Base-by-base conservation (phyloP, 2,113 vertebrate genomes). In the Passer domesticus region DNA sequence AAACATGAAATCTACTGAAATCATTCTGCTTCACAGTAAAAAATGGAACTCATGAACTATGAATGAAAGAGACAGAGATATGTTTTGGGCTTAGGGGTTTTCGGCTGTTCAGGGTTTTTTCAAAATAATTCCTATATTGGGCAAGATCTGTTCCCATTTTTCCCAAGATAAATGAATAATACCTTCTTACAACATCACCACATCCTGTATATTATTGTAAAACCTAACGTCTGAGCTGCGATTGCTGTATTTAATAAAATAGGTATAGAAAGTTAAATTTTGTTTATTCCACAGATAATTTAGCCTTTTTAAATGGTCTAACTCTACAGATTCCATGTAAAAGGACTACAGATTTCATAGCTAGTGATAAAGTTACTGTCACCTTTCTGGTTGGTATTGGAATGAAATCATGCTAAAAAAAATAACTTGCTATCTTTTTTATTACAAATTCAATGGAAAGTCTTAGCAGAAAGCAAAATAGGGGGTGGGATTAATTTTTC, bases 161-260 rank as follows among this genome's bases (percentile, higher is more conserved):
- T 85, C 69, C 83, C 27, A 78, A 84, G 79, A 93, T 13, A 77
- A 88, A 94, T 88, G 55, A 96, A 94, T 83, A 96, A 86, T 92
- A 68, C 25, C n/a, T 59, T 88, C 37, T 69, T 89, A 81, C 90
- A 83, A 89, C 82, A 91, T 55, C 62, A 75, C 50, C 88, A 89
- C 79, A 93, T 95, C 87, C 92, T 72, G 85, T 46, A 41, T 68
- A 16, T 27, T 68, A 70, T 19, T 67, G 35, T 77, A 78, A 92
- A 94, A 56, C 7, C 27, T 47, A 77, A 69, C 25, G 70, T 87
- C 21, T 74, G 64, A 87, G 53, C 64, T 79, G 33, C 37, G 30
- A 52, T 8, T 52, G 28, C 82, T 9, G 3, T 55, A 53, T 58
- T 81, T 50, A 7, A 82, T 24, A 8, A 79, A 79, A 67, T 41